These are phyloP conservation scores for Crotalus horridus DNA, from an alignment of 2,113 vertebrate species.

Conservation along the genomic window DNA sequence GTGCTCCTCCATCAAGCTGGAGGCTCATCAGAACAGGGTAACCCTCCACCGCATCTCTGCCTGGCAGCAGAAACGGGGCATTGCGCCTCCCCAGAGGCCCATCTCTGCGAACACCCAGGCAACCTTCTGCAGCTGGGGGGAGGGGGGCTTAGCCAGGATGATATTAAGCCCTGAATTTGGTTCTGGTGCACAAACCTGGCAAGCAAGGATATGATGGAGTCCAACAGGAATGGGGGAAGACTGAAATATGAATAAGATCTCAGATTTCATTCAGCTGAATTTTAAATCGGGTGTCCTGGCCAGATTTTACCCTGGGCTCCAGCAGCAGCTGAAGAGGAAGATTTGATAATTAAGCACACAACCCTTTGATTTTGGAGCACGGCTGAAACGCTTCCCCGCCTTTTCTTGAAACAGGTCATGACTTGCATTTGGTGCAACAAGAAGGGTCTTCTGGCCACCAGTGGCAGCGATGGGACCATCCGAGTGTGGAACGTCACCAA, in stretches of 20 bases:
- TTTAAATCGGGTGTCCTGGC: not conserved
- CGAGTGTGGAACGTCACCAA: constrained; percentile 94
- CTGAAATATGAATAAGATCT: not conserved
- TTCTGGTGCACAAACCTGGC: not conserved
- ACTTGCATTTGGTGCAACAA: constrained; percentile 91
- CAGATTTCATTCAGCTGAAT: not conserved
- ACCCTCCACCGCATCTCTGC: not conserved
- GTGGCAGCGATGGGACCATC: constrained; percentile 91
- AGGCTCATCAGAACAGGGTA: constrained; percentile 96
- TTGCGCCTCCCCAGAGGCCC: not conserved
- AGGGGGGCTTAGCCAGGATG: not conserved
- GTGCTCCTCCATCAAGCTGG: constrained; percentile 91
- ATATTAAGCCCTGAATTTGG: not conserved
- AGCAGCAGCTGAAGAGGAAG: not conserved
- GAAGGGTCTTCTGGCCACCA: constrained; percentile 90
- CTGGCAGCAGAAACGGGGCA: not conserved
- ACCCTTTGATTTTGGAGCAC: not conserved
- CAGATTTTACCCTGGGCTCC: not conserved
- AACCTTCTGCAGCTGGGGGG: not conserved
- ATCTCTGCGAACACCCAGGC: not conserved
- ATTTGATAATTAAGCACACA: no score
- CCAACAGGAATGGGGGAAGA: not conserved
- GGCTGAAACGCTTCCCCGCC: constrained; percentile 16
- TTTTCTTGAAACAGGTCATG: constrained; percentile 77
- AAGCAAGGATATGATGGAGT: not conserved